phyloP scores from a whole-genome alignment of 2,113 vertebrate species.

The Elephantulus edwardii region DNA sequence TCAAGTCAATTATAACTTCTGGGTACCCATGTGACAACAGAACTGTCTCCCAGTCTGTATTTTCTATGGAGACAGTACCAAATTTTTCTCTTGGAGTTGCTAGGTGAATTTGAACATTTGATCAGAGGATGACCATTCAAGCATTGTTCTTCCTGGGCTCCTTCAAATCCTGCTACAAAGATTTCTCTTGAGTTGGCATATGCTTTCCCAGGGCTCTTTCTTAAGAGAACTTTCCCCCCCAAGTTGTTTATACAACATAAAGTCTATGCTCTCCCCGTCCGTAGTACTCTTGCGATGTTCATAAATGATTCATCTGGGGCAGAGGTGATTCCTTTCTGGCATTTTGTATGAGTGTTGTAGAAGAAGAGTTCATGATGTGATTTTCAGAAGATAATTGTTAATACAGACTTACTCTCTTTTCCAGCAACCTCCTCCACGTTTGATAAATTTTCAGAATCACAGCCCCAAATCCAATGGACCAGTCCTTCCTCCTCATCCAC shows the following conservation, averaged over 20 bases:
- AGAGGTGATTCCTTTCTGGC: constrained; percentile 23
- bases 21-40: too few species aligned
- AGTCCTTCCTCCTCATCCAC: constrained; percentile 80
- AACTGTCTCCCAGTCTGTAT: too few species aligned
- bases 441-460: constrained; percentile 88
- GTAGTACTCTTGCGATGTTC: background rate
- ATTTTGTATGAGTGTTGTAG: background rate
- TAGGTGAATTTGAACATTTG: background rate
- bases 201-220: background rate
- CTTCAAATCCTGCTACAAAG: background rate
- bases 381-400: constrained; percentile 22
- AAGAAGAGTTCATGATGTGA: background rate
- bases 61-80: too few species aligned
- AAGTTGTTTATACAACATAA: background rate
- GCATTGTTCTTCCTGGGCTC: background rate
- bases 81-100: too few species aligned
- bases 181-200: background rate
- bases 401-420: constrained; percentile 51
- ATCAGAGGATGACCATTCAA: too few species aligned
- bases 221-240: too few species aligned
- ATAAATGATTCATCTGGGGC: background rate
- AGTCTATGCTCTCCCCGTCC: background rate
- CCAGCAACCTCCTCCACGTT: constrained; percentile 84
- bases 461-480: constrained; percentile 84
- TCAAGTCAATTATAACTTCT: too few species aligned